Conservation (phyloP, 2,113 vertebrate species). For the Mandrillus leucophaeus region DNA sequence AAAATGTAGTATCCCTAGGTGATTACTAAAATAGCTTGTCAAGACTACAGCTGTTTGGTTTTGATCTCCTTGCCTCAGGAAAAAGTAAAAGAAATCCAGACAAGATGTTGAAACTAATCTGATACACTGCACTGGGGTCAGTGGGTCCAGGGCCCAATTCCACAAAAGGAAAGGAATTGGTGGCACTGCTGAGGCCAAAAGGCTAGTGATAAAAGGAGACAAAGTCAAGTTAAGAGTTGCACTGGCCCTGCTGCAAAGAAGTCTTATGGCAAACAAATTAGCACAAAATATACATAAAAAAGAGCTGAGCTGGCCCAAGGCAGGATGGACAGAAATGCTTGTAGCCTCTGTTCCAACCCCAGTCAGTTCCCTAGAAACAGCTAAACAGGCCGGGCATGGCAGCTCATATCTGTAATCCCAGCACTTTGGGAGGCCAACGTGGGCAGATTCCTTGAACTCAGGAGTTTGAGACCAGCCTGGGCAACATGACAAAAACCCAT, state of each 20-base stretch:
- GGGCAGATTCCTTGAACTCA: neutral
- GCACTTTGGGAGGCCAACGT: neutral
- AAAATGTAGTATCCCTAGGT: neutral
- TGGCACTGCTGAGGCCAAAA: neutral
- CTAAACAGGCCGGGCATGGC: neutral
- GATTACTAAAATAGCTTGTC: neutral
- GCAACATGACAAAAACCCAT: neutral
- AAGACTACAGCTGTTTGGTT: neutral
- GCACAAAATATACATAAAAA: too few species aligned
- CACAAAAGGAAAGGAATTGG: neutral
- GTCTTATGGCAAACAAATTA: too few species aligned
- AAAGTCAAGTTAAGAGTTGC: neutral
- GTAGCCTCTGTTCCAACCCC: neutral
- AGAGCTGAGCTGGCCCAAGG: neutral
- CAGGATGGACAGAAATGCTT: neutral
- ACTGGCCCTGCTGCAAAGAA: too few species aligned
- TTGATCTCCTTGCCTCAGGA: neutral
- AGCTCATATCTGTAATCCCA: neutral
- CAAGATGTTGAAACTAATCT: neutral
- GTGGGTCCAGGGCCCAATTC: neutral
- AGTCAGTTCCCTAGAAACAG: neutral
- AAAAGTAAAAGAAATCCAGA: neutral
- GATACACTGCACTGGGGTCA: neutral
- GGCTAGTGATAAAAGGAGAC: neutral
- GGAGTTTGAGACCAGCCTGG: neutral